Percentiles rank a stretch among this genome's conserved stretches.
Conservation (phyloP, 2,888 invertebrate species). For the Rosalia funebris region DNA sequence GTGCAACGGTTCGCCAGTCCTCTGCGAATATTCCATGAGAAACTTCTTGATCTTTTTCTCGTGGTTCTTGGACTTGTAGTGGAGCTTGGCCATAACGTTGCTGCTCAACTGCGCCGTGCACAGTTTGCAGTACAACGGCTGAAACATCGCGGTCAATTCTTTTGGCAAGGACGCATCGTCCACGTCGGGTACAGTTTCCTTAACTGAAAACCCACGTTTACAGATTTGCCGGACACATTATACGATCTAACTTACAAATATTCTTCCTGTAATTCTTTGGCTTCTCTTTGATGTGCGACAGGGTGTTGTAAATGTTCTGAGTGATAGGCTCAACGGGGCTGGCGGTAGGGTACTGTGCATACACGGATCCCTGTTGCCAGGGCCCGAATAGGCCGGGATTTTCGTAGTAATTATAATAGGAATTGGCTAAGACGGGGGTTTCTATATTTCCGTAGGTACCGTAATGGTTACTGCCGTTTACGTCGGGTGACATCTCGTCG, state of each 20-base stretch:
- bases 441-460: conserved; percentile 21
- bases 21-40: conserved; percentile 61
- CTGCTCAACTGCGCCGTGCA: conserved; percentile 65
- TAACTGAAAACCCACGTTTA: conserved; percentile 44
- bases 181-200: conserved; percentile 53
- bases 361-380: conserved; percentile 37
- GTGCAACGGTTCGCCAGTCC: conserved; percentile 62
- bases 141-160: conserved; percentile 64
- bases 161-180: conserved; percentile 59
- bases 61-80: conserved; percentile 68
- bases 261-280: conserved; percentile 48
- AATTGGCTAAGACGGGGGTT: conserved; percentile 44
- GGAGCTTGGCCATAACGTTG: conserved; percentile 64
- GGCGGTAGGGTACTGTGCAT: conserved; percentile 29
- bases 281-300: conserved; percentile 46
- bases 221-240: not conserved
- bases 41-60: conserved; percentile 66
- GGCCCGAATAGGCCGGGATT: conserved; percentile 40
- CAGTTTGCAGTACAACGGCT: conserved; percentile 66
- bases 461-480: conserved; percentile 1
- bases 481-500: conserved; percentile 25
- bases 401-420: conserved; percentile 47
- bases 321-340: conserved; percentile 39
- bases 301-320: conserved; percentile 45
- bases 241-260: conserved; percentile 45